A percentile compares a stretch with the other conserved stretches of the same genome.
These are phyloP conservation scores for Gnatocerus cornutus DNA, from an alignment of 2,888 invertebrate genomes.

Conservation along the genomic window DNA sequence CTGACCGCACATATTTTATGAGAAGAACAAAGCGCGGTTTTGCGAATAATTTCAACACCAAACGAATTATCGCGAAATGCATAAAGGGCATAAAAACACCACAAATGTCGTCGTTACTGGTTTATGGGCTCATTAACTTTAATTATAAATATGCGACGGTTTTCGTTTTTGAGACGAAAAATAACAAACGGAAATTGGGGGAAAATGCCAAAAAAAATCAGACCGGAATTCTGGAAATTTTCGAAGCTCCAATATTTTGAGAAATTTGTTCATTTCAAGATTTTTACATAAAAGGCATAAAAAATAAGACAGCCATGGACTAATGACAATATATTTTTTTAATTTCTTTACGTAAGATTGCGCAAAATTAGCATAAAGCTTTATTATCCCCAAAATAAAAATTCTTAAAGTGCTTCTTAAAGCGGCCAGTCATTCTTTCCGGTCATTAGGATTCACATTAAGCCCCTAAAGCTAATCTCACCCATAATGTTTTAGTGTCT, in stretches of 20 bases:
- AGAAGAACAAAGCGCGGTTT: not conserved
- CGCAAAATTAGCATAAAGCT: too few species aligned
- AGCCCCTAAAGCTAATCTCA: constrained; percentile 8
- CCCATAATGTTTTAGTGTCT: constrained; percentile 15
- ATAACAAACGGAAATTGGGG: too few species aligned
- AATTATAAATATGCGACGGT: too few species aligned
- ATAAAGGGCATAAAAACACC: constrained; percentile 6
- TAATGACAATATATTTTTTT: too few species aligned
- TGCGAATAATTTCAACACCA: not conserved
- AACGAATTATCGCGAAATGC: not conserved
- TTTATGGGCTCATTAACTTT: not conserved
- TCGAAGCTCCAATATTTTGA: too few species aligned
- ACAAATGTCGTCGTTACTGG: constrained; percentile 2
- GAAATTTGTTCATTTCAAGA: too few species aligned
- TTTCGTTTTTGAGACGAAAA: too few species aligned
- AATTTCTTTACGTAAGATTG: too few species aligned
- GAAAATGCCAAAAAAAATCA: too few species aligned
- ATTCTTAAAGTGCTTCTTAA: not conserved
- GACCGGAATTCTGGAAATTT: too few species aligned
- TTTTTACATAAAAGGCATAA: too few species aligned
- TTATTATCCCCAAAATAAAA: not conserved
- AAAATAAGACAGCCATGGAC: too few species aligned
- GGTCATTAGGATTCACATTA: constrained; percentile 7
- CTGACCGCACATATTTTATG: constrained; percentile 4
- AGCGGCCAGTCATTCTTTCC: constrained; percentile 8